A percentile compares a stretch with the other conserved stretches of the same genome.
Evolutionary conservation across 2,888 invertebrate genomes (phyloP).

Genomic region (Craniophora ligustri): DNA sequence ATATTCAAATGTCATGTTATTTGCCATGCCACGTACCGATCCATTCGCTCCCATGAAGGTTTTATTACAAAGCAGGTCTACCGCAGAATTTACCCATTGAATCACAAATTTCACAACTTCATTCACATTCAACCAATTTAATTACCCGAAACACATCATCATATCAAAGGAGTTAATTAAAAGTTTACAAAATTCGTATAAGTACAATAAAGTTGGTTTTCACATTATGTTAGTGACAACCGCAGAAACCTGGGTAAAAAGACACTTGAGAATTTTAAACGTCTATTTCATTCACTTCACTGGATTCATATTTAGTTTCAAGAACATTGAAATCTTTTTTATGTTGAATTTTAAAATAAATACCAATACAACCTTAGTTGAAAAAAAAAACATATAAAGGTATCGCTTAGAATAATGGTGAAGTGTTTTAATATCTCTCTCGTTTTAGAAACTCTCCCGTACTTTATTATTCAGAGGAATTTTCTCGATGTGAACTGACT

Average conservation of each 20-base stretch:
- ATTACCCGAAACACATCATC: constrained; percentile 1
- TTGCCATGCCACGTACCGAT: constrained; percentile 7
- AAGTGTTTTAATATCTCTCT: no score
- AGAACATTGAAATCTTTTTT: constrained; percentile 12
- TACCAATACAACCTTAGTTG: neutral
- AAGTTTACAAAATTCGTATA: constrained; percentile 24
- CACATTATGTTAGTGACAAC: constrained; percentile 13
- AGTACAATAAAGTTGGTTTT: constrained; percentile 3
- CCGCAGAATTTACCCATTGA: constrained; percentile 3
- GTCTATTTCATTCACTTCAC: constrained; percentile 26
- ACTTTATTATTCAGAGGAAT: no score
- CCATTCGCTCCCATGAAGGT: constrained; percentile 1
- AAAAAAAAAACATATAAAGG: neutral
- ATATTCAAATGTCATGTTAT: constrained; percentile 44
- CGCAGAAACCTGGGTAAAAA: neutral
- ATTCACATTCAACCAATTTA: no score
- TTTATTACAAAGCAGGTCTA: constrained; percentile 17
- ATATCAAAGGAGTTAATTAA: constrained; percentile 29
- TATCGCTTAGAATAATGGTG: no score
- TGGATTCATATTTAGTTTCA: constrained; percentile 9
- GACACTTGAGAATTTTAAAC: constrained; percentile 16
- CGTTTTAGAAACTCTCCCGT: no score
- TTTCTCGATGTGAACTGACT: no score
- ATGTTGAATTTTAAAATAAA: neutral
- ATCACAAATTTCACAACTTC: constrained; percentile 1